Base-by-base conservation (phyloP, 2,113 vertebrate species). In the Puma concolor region DNA sequence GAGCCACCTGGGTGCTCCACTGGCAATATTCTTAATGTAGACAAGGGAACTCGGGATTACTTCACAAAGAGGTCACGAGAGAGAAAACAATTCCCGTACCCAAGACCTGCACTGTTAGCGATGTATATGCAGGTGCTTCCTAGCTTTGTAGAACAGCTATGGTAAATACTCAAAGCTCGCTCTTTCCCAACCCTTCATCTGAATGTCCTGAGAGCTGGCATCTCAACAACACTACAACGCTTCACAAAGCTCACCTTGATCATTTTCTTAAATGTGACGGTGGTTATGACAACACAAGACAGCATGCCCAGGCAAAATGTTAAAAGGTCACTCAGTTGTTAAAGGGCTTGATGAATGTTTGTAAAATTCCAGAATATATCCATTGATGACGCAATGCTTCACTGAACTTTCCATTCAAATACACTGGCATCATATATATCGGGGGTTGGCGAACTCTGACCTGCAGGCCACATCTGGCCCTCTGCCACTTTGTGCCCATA, bases 181-280 rank as follows among this genome's bases (percentile, higher is more conserved):
- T 8, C 14, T 4, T 27, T 6, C 77, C 83, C 48, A 54, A 15
- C 23, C 38, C 60, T 44, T n/a, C 31, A 0, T 3, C 44, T 0
- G 3, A 3, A 5, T 1, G 64, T 67, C 38, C 25, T 3, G 6
- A 14, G 6, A 1, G 33, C 0, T 2, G 50, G 16, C 25, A 2
- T 44, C 81, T 67, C 63, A 12, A 8, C 12, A 10, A 2, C 0
- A 29, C 27, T 17, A 77, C 29, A 27, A 31, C 7, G 7, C 14
- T 23, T 29, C 14, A 0, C 29, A 21, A 6, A 27, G 54, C 25
- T 8, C 0, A 3, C 74, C 69, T 44, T 23, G 48, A 36, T 50
- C 7, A 1, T 13, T 14, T 38, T 19, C 41, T 38, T 25, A 27
- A 2, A 23, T 0, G 36, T 27, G 50, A 19, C 15, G 3, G 15